Evolutionary conservation across 2,888 invertebrate genomes (phyloP).

Genomic region (Lottia gigantea): DNA sequence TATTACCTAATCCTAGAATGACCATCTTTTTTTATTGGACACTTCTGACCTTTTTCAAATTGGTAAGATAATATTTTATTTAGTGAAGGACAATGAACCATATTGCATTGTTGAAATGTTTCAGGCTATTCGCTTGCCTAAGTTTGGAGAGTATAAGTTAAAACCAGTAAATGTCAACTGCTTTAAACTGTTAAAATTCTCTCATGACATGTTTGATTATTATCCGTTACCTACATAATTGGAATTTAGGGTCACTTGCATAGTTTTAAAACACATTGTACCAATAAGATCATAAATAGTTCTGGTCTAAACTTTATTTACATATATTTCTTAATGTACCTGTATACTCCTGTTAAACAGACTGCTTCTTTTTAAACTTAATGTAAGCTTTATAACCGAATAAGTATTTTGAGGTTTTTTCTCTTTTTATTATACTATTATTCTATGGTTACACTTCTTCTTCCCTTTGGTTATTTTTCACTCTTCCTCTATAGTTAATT

Average conservation of each 20-base stretch:
- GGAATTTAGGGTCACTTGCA: neutral
- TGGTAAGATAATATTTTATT: neutral
- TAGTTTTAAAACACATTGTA: constrained; percentile 1
- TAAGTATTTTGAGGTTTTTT: too few species aligned
- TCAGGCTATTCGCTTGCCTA: neutral
- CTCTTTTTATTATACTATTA: too few species aligned
- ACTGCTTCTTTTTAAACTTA: too few species aligned
- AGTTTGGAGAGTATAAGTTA: neutral
- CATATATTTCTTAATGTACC: too few species aligned
- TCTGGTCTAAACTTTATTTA: neutral
- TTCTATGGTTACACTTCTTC: too few species aligned
- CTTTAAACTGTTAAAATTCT: constrained; percentile 1
- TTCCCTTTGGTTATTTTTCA: too few species aligned
- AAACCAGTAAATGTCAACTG: neutral
- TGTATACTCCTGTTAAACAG: too few species aligned
- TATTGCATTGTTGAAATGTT: constrained; percentile 7
- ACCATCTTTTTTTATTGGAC: constrained; percentile 6
- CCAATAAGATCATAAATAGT: neutral
- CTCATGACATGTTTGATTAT: constrained; percentile 1
- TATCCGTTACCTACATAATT: neutral
- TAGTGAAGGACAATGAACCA: neutral
- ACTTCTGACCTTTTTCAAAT: constrained; percentile 7
- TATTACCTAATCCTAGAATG: constrained; percentile 1
- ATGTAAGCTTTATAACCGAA: too few species aligned
- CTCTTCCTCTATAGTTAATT: too few species aligned